Evolutionary conservation across 2,113 vertebrate genomes (phyloP).

Genomic region (Acrocephalus kingi): DNA sequence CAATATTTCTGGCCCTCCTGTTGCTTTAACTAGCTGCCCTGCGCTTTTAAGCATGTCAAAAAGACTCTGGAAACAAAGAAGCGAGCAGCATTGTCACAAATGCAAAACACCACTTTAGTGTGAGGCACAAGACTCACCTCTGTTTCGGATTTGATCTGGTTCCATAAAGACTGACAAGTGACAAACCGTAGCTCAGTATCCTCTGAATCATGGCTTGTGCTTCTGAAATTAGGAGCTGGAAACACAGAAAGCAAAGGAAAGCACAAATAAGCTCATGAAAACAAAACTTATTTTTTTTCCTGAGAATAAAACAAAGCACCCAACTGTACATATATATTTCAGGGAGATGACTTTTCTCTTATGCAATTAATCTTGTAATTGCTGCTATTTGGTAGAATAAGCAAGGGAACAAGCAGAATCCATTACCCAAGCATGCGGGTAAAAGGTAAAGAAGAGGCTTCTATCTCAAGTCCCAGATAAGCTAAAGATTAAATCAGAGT

Average conservation of each 20-base stretch:
- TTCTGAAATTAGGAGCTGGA: slow-evolving; percentile 79
- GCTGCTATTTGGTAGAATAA: not conserved
- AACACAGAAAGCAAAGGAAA: slow-evolving; percentile 4
- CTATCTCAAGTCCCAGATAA: not conserved
- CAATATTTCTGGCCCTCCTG: not conserved
- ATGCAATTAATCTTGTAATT: not conserved
- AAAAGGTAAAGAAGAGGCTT: not conserved
- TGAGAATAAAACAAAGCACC: not conserved
- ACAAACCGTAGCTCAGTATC: slow-evolving; percentile 76
- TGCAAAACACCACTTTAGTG: not conserved
- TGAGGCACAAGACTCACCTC: slow-evolving; percentile 77
- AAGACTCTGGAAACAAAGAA: not conserved
- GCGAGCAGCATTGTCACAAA: not conserved
- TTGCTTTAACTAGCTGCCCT: not conserved
- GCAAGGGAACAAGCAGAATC: not conserved
- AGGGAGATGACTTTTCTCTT: not conserved
- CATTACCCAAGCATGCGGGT: not conserved
- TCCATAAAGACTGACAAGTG: slow-evolving; percentile 85
- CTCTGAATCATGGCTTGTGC: slow-evolving; percentile 61
- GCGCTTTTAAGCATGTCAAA: not conserved
- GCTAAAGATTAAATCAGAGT: not conserved
- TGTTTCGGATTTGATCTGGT: slow-evolving; percentile 82
- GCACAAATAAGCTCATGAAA: not conserved
- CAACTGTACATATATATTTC: accelerated
- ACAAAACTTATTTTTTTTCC: not conserved